phyloP scores from a whole-genome alignment of 2,113 vertebrate genomes.

The Sprattus sprattus region DNA sequence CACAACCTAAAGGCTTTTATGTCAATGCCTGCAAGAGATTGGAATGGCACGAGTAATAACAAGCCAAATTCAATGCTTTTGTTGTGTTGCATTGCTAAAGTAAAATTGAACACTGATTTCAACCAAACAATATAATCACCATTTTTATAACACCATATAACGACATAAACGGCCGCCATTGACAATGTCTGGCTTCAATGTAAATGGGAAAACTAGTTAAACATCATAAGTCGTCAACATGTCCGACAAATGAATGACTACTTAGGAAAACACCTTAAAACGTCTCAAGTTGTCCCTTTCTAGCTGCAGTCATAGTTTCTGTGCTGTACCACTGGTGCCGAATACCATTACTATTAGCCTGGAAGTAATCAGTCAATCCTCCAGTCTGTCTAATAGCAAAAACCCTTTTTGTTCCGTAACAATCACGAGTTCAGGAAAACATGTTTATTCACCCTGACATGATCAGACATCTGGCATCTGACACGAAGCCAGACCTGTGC shows the following conservation, averaged over 20 bases:
- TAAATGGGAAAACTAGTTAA: not conserved
- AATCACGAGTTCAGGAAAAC: not conserved
- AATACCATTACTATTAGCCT: not conserved
- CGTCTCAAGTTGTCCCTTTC: no score
- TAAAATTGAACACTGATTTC: not conserved
- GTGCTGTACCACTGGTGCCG: not conserved
- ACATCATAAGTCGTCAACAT: not conserved
- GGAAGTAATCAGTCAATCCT: not conserved
- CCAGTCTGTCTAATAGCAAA: not conserved
- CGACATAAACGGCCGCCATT: no score
- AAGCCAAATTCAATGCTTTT: not conserved
- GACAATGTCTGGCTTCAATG: no score
- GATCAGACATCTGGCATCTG: not conserved
- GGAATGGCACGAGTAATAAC: not conserved
- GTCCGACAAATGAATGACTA: not conserved
- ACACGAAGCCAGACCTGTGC: not conserved
- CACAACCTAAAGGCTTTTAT: not conserved
- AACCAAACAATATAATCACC: not conserved
- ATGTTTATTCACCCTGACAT: not conserved
- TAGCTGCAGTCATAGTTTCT: not conserved
- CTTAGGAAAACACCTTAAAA: no score
- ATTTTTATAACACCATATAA: not conserved
- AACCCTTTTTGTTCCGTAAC: not conserved
- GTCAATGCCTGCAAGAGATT: not conserved
- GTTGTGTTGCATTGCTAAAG: not conserved